Base-by-base conservation (phyloP, 64 coral and sea anemone species). In the Pocillopora damicornis region DNA sequence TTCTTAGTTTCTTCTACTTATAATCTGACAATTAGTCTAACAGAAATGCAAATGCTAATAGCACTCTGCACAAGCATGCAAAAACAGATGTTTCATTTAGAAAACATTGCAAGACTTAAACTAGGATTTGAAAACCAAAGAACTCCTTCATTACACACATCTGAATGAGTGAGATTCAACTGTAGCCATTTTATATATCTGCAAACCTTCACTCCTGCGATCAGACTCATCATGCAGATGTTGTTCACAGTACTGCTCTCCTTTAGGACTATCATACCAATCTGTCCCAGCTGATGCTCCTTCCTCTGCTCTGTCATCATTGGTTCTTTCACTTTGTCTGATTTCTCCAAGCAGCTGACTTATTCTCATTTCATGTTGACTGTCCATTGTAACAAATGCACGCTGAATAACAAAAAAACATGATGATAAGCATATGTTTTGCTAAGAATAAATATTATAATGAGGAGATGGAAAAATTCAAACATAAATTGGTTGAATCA, bases 301-400 rank as follows among this genome's bases (percentile, higher is more conserved):
- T 26, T 37, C 12, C 7, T 57, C 37, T 26, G 20, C 1, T 9
- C 35, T 22, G 45, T 17, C n/a, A 20, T 30, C 42, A 25, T 77
- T 66, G 58, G 17, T 73, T 57, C 64, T 85, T 72, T 72, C 65
- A 58, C 45, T 22, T 68, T 66, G 3, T 72, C 81, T 85, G 13
- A 89, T 59, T 36, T 87, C 73, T 58, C 58, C 93, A 23, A 94
- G 60, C 30, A 94, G 75, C 15, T 77, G 26, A 16, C 23, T 82
- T 61, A 94, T 88, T 58, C 61, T 94, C 85, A 88, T 77, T 80
- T 94, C 93, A 74, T 94, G 86, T 35, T 91, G 89, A 42, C 72
- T 91, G 60, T 85, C 87, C 93, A 94, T 94, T 10, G 93, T 94
- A 51, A 94, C 89, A 76, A 81, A 73, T 61, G 89, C 93, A 37